Evolutionary conservation across 2,797 vertebrate species (phyloP).

Genomic region (Naso thynnoides): DNA sequence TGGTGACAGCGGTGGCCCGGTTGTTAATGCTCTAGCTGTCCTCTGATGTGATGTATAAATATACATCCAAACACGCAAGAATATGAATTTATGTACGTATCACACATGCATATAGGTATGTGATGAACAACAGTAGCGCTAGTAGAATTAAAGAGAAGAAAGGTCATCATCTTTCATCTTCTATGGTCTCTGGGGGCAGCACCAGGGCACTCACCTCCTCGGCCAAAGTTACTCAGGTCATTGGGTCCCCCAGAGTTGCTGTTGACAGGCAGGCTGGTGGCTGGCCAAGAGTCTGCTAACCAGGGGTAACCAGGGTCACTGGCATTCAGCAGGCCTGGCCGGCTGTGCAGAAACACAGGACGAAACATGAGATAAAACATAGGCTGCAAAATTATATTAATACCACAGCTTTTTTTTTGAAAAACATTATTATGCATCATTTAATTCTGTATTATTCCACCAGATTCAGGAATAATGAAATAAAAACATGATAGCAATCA

Average conservation of each 20-base stretch:
- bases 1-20: slow-evolving; percentile 61
- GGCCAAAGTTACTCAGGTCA: slow-evolving; percentile 94
- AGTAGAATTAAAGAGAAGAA: slow-evolving; percentile 18
- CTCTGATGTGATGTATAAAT: slow-evolving; percentile 71
- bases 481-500: slow-evolving; percentile 54
- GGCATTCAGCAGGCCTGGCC: slow-evolving; percentile 94
- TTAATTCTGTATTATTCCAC: slow-evolving; percentile 29
- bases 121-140: slow-evolving; percentile 41
- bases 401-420: not conserved
- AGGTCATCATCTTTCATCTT: slow-evolving; percentile 49
- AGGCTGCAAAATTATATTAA: slow-evolving; percentile 35
- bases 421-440: slow-evolving; percentile 25
- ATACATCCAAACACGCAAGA: slow-evolving; percentile 59
- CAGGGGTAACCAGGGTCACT: slow-evolving; percentile 96
- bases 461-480: slow-evolving; percentile 39
- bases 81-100: slow-evolving; percentile 61
- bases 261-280: slow-evolving; percentile 96
- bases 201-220: slow-evolving; percentile 88
- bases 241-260: slow-evolving; percentile 93
- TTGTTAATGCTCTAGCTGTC: slow-evolving; percentile 65
- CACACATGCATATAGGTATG: slow-evolving; percentile 54
- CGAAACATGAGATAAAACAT: slow-evolving; percentile 30
- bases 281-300: slow-evolving; percentile 99
- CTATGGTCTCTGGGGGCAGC: slow-evolving; percentile 3
- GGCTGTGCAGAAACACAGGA: slow-evolving; percentile 80